Evolutionary conservation across 2,888 invertebrate species (phyloP).

Genomic region (Hybos culiciformis): DNA sequence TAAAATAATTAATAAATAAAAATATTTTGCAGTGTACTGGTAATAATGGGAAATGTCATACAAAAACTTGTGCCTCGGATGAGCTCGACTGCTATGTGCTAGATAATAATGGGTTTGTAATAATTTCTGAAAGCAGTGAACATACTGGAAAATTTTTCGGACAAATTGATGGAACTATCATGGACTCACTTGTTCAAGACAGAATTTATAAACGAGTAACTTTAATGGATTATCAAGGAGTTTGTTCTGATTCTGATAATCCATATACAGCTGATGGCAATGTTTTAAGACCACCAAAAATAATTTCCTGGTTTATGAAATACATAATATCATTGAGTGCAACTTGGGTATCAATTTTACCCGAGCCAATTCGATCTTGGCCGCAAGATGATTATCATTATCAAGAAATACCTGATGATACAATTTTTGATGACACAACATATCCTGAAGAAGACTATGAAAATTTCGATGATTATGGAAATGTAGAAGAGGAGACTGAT

Average conservation of each 20-base stretch:
- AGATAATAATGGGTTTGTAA: constrained; percentile 89
- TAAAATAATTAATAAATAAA: background rate
- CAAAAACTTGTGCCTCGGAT: constrained; percentile 74
- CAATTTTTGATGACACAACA: constrained; percentile 26
- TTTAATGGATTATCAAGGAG: constrained; percentile 79
- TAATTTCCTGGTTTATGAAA: constrained; percentile 28
- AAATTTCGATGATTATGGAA: constrained; percentile 29
- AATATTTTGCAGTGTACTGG: constrained; percentile 42
- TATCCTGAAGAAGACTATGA: constrained; percentile 34
- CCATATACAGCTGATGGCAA: constrained; percentile 34
- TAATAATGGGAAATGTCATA: constrained; percentile 53
- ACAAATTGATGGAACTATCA: constrained; percentile 85
- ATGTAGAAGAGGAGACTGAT: constrained; percentile 31
- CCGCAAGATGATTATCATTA: constrained; percentile 33
- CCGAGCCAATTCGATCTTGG: constrained; percentile 29
- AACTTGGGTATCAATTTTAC: constrained; percentile 30
- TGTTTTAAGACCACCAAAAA: constrained; percentile 23
- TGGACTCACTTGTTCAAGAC: constrained; percentile 85
- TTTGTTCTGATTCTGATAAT: constrained; percentile 58
- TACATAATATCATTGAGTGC: constrained; percentile 28
- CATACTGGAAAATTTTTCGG: constrained; percentile 90
- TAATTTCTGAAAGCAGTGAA: constrained; percentile 72
- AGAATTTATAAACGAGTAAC: constrained; percentile 78
- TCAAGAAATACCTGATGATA: constrained; percentile 21
- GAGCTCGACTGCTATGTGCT: constrained; percentile 84